Conservation (phyloP, 1,140 invertebrate genomes). For the Brachionus angularis region DNA sequence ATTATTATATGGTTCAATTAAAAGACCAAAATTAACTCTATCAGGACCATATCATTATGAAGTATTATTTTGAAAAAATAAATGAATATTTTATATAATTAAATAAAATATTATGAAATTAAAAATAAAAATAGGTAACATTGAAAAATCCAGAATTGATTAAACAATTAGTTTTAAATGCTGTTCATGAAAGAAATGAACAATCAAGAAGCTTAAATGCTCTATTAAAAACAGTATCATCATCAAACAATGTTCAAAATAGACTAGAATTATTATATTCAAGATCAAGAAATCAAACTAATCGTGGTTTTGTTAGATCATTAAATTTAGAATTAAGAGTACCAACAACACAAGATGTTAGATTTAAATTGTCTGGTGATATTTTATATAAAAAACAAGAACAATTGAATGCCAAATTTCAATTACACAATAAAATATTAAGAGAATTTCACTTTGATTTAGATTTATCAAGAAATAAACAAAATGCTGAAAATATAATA, state of each 20-base stretch:
- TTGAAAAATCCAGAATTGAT: slow-evolving; percentile 37
- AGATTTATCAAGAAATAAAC: neutral
- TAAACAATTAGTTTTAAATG: neutral
- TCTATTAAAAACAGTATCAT: neutral
- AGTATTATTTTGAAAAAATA: no score
- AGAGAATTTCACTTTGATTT: slow-evolving; percentile 18
- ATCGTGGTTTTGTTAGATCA: slow-evolving; percentile 14
- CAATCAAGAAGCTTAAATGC: neutral
- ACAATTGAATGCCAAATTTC: neutral
- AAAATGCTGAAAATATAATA: neutral
- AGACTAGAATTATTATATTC: slow-evolving; percentile 15
- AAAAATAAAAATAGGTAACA: no score
- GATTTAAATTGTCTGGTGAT: slow-evolving; percentile 23
- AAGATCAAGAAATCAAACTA: slow-evolving; percentile 22
- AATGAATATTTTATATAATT: no score
- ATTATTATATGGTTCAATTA: neutral
- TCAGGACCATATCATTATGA: slow-evolving; percentile 33
- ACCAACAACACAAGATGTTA: neutral
- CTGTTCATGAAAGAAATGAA: neutral
- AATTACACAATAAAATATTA: slow-evolving; percentile 17
- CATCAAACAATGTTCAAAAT: slow-evolving; percentile 1
- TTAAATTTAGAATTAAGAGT: slow-evolving; percentile 21
- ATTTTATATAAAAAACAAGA: slow-evolving; percentile 19
- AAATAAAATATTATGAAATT: no score
- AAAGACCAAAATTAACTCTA: slow-evolving; percentile 12